Evolutionary conservation across 53 echinoderm and acorn worm species (phyloP).

Genomic region (Astropecten irregularis): DNA sequence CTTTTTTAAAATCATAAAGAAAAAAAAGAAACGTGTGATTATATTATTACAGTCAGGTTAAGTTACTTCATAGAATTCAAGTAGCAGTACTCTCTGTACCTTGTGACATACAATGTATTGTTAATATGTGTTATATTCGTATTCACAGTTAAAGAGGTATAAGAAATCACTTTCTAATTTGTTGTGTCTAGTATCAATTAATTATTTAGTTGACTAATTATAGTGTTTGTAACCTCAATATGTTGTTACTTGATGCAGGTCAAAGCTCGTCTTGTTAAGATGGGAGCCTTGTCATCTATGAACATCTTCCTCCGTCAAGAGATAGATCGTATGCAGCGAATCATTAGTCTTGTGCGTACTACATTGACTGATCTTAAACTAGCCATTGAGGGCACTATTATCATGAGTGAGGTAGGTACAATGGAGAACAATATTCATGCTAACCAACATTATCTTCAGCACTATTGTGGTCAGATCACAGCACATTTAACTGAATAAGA

Average conservation of each 20-base stretch:
- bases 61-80: too few species aligned
- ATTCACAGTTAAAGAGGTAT: too few species aligned
- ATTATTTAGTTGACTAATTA: too few species aligned
- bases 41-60: too few species aligned
- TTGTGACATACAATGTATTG: too few species aligned
- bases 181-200: too few species aligned
- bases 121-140: too few species aligned
- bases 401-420: constrained; percentile 95
- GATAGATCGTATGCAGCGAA: constrained; percentile 98
- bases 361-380: constrained; percentile 91
- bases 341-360: constrained; percentile 86
- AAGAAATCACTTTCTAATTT: too few species aligned
- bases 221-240: neutral
- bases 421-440: neutral
- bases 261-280: constrained; percentile 92
- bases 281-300: constrained; percentile 98
- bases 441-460: too few species aligned
- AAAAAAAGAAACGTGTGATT: neutral
- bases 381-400: constrained; percentile 98
- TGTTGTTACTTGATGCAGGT: constrained; percentile 59
- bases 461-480: neutral
- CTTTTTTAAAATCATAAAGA: neutral
- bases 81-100: too few species aligned
- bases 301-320: constrained; percentile 98
- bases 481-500: too few species aligned